Percentiles rank a stretch among this genome's conserved stretches.
Evolutionary conservation across 2,113 vertebrate genomes (phyloP).

Genomic region (Mirounga angustirostris): DNA sequence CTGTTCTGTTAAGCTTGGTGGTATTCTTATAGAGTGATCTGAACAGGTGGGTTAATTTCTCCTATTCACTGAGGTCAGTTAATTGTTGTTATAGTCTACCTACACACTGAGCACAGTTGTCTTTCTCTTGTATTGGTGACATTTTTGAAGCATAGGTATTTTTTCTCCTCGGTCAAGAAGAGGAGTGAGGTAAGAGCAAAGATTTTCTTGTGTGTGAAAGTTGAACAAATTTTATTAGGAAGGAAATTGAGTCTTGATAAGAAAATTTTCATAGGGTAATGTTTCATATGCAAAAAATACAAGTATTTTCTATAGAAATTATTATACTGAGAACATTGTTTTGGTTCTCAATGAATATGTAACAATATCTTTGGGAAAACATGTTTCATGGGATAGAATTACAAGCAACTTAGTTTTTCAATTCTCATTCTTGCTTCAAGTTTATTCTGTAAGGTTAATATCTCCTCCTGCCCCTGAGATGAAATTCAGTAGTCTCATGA

Average conservation of each 20-base stretch:
- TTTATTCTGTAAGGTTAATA: not conserved
- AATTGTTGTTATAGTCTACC: not conserved
- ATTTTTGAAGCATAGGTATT: not conserved
- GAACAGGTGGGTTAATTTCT: slow-evolving; percentile 44
- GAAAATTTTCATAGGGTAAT: not conserved
- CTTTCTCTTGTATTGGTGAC: not conserved
- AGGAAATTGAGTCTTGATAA: not conserved
- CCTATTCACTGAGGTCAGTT: not conserved
- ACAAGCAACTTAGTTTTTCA: not conserved
- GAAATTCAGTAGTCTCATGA: not conserved
- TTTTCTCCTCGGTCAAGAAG: slow-evolving; percentile 8
- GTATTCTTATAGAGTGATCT: not conserved
- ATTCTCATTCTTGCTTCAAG: not conserved
- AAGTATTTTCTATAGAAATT: not conserved
- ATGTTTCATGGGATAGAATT: not conserved
- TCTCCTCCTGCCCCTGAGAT: not conserved
- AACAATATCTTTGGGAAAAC: not conserved
- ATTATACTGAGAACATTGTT: not conserved
- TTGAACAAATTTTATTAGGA: not conserved
- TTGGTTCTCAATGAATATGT: not conserved
- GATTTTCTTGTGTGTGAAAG: not conserved
- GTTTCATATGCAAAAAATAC: not conserved
- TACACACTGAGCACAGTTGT: not conserved
- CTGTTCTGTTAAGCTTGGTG: not conserved
- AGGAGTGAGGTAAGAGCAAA: not conserved